These are phyloP conservation scores for Nesidiocoris tenuis DNA, from an alignment of 2,888 invertebrate species.

Conservation along the genomic window DNA sequence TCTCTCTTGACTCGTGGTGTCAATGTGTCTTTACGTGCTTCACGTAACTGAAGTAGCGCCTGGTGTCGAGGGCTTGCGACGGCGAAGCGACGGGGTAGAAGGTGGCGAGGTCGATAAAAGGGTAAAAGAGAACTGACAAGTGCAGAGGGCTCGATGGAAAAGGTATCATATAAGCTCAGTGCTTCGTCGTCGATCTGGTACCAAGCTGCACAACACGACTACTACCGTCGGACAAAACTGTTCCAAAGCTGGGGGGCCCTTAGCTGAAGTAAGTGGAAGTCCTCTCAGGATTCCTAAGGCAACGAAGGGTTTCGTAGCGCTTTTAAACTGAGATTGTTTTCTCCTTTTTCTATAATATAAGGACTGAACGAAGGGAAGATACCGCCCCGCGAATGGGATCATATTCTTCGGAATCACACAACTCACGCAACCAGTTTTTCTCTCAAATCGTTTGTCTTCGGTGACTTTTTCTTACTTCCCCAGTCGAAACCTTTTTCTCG, in stretches of 20 bases:
- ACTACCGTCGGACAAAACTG: background rate
- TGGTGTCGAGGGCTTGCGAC: background rate
- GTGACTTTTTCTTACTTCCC: constrained; percentile 3
- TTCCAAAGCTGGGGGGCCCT: background rate
- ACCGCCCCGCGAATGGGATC: constrained; percentile 1
- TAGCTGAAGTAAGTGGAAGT: background rate
- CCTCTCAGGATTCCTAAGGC: background rate
- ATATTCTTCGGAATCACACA: constrained; percentile 13
- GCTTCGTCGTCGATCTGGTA: background rate
- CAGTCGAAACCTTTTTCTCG: background rate
- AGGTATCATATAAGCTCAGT: constrained; percentile 7
- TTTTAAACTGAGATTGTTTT: constrained; percentile 23
- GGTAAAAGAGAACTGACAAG: constrained; percentile 16
- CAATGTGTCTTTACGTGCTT: background rate
- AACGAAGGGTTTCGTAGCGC: background rate
- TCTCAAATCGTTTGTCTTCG: constrained; percentile 13
- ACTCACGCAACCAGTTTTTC: constrained; percentile 27
- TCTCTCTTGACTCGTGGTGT: background rate
- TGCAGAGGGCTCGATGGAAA: no score
- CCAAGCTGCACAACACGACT: background rate
- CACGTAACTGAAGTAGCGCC: background rate
- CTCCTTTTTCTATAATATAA: background rate
- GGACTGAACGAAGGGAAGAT: background rate
- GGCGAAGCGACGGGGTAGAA: background rate
- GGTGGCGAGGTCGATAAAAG: constrained; percentile 8